A percentile compares a stretch with the other conserved stretches of the same genome.
phyloP scores from a whole-genome alignment of 2,888 invertebrate species.

The Odontomyia ornata region DNA sequence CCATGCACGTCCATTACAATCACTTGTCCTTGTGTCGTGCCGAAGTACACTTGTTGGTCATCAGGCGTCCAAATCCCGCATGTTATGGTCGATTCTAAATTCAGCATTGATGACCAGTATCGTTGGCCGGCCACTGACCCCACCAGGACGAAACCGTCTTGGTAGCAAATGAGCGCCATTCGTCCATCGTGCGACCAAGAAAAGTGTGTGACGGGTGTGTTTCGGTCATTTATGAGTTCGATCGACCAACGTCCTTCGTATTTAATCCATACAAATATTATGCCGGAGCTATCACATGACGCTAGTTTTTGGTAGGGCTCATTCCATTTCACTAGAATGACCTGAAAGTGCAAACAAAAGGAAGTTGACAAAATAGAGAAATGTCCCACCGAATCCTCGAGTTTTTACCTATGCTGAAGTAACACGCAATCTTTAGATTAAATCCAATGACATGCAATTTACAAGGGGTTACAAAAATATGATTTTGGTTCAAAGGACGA shows the following conservation, averaged over 20 bases:
- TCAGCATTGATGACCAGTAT: constrained; percentile 98
- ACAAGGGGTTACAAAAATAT: neutral
- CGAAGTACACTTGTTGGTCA: constrained; percentile 96
- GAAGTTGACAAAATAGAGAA: neutral
- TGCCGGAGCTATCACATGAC: constrained; percentile 96
- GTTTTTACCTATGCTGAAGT: neutral
- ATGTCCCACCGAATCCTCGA: neutral
- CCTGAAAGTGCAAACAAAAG: constrained; percentile 66
- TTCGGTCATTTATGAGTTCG: constrained; percentile 97
- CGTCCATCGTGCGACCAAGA: constrained; percentile 98
- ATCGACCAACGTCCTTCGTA: constrained; percentile 99
- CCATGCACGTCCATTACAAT: constrained; percentile 98
- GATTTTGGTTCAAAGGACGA: too few species aligned
- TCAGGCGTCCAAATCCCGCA: constrained; percentile 99
- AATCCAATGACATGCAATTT: constrained; percentile 19
- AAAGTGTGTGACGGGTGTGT: constrained; percentile 96
- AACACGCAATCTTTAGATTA: constrained; percentile 20
- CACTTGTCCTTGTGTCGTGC: constrained; percentile 92
- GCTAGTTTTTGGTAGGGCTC: constrained; percentile 97
- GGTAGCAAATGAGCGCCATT: constrained; percentile 98
- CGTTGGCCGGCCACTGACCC: constrained; percentile 97
- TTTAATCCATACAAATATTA: constrained; percentile 99
- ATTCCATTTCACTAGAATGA: constrained; percentile 97
- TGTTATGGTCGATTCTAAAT: constrained; percentile 91
- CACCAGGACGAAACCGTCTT: constrained; percentile 98